Conservation (phyloP, 2,797 vertebrate genomes). For the Aeoliscus strigatus region DNA sequence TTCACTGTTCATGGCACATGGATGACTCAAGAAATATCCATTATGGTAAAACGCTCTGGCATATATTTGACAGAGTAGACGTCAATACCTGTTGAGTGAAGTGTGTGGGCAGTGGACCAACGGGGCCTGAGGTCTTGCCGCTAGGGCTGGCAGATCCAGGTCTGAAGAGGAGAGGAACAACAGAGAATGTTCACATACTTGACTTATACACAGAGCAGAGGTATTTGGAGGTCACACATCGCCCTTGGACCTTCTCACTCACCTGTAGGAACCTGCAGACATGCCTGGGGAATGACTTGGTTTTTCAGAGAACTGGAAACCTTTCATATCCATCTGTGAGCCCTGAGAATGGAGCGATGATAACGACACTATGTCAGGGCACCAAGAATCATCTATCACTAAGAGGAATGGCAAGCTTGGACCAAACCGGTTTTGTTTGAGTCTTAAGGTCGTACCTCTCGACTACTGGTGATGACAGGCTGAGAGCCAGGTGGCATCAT, state of each 20-base stretch:
- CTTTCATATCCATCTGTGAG: slow-evolving; percentile 96
- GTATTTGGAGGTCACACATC: no score
- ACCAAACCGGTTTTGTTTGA: neutral
- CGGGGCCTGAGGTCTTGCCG: slow-evolving; percentile 85
- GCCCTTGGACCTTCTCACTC: slow-evolving; percentile 28
- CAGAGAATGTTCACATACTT: neutral
- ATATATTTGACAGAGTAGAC: neutral
- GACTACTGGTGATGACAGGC: slow-evolving; percentile 82
- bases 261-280: slow-evolving; percentile 88
- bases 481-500: slow-evolving; percentile 92
- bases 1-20: no score
- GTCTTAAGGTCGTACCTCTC: slow-evolving; percentile 80
- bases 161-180: slow-evolving; percentile 57
- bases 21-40: no score
- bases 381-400: neutral
- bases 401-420: neutral
- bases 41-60: no score
- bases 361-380: neutral
- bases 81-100: slow-evolving; percentile 88
- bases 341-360: slow-evolving; percentile 63
- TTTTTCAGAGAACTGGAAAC: slow-evolving; percentile 95
- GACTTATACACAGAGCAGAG: neutral
- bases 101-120: slow-evolving; percentile 88
- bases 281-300: slow-evolving; percentile 82
- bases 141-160: slow-evolving; percentile 96